These are phyloP conservation scores for Heliconius melpomene DNA, from an alignment of 1,140 invertebrate species.

Conservation along the genomic window DNA sequence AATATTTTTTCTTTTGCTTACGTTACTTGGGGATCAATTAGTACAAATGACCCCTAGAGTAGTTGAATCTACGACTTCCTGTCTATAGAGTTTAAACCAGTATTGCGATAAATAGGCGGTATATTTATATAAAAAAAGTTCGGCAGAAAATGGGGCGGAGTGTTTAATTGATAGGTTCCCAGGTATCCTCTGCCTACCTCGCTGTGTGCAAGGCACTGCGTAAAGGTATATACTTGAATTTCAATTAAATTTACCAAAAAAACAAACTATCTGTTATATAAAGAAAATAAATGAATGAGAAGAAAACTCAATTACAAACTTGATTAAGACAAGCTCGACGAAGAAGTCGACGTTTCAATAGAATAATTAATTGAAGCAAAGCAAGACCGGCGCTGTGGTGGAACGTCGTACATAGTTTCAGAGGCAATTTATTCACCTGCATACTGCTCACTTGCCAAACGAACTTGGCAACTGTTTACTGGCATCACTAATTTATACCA, in stretches of 20 bases:
- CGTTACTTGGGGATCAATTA: no score
- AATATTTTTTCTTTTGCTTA: no score
- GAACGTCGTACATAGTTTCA: slow-evolving; percentile 33
- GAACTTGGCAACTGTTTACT: slow-evolving; percentile 43
- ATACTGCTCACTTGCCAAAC: slow-evolving; percentile 31
- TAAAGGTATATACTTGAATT: no score
- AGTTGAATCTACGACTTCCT: no score
- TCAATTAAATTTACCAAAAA: background rate
- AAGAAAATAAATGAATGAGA: slow-evolving; percentile 3
- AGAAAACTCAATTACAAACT: slow-evolving; percentile 30
- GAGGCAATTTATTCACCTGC: slow-evolving; percentile 43
- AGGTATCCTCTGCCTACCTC: no score
- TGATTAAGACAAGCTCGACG: slow-evolving; percentile 17
- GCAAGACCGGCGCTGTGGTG: slow-evolving; percentile 23
- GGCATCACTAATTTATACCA: slow-evolving; percentile 36
- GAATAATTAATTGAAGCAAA: slow-evolving; percentile 41
- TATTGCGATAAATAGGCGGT: no score
- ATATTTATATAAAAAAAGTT: no score
- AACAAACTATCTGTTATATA: slow-evolving; percentile 1
- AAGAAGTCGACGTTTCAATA: slow-evolving; percentile 26
- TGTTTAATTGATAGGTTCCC: no score
- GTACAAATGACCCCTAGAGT: no score
- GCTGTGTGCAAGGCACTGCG: no score
- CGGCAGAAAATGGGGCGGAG: no score
- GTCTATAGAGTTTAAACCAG: no score